Conservation (phyloP, 2,888 invertebrate genomes). For the Melitaea athalia region DNA sequence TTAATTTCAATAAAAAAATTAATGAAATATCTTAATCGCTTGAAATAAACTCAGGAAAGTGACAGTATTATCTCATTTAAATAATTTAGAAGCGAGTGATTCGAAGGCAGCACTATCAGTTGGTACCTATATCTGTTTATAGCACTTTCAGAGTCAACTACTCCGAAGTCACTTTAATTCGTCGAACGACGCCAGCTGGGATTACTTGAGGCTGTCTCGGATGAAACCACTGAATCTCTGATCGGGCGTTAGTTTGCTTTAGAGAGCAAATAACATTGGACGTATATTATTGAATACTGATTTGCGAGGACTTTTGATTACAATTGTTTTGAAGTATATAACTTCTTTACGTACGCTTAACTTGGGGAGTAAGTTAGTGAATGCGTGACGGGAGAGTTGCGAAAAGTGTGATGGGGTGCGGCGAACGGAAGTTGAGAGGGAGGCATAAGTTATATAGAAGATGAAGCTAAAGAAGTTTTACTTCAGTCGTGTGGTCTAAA, state of each 20-base stretch:
- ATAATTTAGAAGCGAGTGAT: constrained; percentile 8
- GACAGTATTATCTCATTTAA: constrained; percentile 6
- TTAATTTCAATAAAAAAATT: too few species aligned
- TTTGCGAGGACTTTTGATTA: neutral
- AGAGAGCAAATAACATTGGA: constrained; percentile 15
- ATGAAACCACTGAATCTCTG: constrained; percentile 46
- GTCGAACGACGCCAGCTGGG: constrained; percentile 65
- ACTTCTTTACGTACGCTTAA: too few species aligned
- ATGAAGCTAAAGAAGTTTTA: too few species aligned
- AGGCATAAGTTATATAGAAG: too few species aligned
- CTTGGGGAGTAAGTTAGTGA: too few species aligned
- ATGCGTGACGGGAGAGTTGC: too few species aligned
- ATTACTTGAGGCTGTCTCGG: constrained; percentile 66
- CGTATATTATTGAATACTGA: constrained; percentile 3
- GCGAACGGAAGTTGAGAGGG: too few species aligned
- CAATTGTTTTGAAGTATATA: too few species aligned
- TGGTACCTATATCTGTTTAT: constrained; percentile 35
- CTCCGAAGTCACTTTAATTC: constrained; percentile 66
- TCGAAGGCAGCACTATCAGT: constrained; percentile 33
- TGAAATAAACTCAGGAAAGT: neutral
- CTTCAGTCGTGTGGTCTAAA: too few species aligned
- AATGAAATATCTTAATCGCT: neutral
- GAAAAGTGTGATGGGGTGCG: too few species aligned
- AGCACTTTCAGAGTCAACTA: constrained; percentile 46
- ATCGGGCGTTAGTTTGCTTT: constrained; percentile 34